A percentile compares a stretch with the other conserved stretches of the same genome.
Evolutionary conservation across 2,888 invertebrate genomes (phyloP).

Genomic region (Alcis repandata): DNA sequence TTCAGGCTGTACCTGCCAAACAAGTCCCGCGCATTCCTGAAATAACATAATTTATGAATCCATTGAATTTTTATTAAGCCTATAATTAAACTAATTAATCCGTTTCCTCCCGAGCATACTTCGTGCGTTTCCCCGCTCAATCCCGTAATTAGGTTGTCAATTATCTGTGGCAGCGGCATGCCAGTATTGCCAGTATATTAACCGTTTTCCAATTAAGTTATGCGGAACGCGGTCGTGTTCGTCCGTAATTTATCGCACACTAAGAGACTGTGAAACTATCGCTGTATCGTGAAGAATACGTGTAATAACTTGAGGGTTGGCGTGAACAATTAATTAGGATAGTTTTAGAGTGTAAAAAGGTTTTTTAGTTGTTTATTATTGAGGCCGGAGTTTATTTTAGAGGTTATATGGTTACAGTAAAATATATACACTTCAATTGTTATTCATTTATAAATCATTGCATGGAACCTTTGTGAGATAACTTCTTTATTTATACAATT

Average conservation of each 20-base stretch:
- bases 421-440: too few species aligned
- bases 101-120: slow-evolving; percentile 21
- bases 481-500: too few species aligned
- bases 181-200: slow-evolving; percentile 50
- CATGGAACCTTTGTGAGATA: too few species aligned
- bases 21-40: too few species aligned
- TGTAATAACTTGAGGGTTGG: slow-evolving; percentile 5
- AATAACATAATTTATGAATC: too few species aligned
- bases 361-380: too few species aligned
- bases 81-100: slow-evolving; percentile 37
- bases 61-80: background rate
- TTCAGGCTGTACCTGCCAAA: too few species aligned
- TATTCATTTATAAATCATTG: too few species aligned
- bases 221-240: slow-evolving; percentile 78
- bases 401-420: background rate
- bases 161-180: slow-evolving; percentile 48
- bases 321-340: slow-evolving; percentile 29
- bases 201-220: slow-evolving; percentile 81
- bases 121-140: slow-evolving; percentile 29
- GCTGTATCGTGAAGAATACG: slow-evolving; percentile 20
- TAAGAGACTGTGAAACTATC: slow-evolving; percentile 54
- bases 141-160: slow-evolving; percentile 48
- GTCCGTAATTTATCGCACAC: slow-evolving; percentile 61
- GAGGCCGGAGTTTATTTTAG: background rate
- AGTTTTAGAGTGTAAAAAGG: too few species aligned